Percentiles rank a stretch among this genome's conserved stretches.
phyloP scores from a whole-genome alignment of 1,140 invertebrate species.

The Archegozetes longisetosus region DNA sequence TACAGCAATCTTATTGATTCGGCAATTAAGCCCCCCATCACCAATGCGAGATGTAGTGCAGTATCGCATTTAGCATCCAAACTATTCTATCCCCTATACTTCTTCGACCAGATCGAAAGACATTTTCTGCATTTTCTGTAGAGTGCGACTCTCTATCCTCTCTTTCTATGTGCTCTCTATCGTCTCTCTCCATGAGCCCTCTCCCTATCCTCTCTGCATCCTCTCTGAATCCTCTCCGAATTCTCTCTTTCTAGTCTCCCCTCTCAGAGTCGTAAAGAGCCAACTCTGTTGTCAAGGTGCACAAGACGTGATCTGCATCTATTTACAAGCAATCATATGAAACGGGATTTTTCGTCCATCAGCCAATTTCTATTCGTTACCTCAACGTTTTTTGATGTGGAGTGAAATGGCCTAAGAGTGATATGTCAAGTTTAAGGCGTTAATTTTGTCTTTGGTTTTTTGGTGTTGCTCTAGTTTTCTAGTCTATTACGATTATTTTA shows the following conservation, averaged over 20 bases:
- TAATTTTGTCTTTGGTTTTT: no score
- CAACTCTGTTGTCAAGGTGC: neutral
- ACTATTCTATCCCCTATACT: neutral
- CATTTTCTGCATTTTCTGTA: neutral
- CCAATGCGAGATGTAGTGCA: neutral
- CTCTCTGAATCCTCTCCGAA: no score
- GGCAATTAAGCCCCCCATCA: neutral
- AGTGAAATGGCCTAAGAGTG: no score
- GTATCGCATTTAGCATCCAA: neutral
- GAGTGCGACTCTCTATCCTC: neutral
- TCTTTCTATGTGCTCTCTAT: neutral
- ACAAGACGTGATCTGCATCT: neutral
- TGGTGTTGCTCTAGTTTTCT: no score
- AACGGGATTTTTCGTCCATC: neutral
- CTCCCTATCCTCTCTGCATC: no score
- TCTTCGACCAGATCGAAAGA: neutral
- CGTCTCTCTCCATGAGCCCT: neutral
- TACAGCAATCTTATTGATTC: neutral
- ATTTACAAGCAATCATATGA: neutral
- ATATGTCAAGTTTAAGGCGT: no score
- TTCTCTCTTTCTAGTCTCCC: no score
- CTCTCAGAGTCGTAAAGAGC: no score
- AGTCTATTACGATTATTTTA: no score
- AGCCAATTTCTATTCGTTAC: no score
- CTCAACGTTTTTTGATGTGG: no score